A percentile compares a stretch with the other conserved stretches of the same genome.
Conservation (phyloP, 1,140 invertebrate species). For the Limonius californicus region DNA sequence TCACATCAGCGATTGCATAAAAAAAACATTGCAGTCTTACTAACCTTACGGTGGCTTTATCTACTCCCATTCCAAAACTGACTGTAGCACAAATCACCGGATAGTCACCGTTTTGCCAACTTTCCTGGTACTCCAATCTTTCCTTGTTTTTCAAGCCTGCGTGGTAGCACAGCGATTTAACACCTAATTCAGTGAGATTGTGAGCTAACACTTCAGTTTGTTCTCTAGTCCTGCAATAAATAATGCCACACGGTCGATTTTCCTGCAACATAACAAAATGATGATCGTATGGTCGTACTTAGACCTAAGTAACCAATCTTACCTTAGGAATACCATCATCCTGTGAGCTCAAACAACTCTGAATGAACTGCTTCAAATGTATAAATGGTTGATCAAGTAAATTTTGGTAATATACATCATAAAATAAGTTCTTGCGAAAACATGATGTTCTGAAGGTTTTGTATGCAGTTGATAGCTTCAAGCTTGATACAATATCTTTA, state of each 20-base stretch:
- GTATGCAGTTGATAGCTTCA: constrained; percentile 57
- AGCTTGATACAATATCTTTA: constrained; percentile 62
- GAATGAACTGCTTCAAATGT: constrained; percentile 70
- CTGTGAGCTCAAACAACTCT: constrained; percentile 52
- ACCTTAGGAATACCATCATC: constrained; percentile 51
- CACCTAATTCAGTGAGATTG: constrained; percentile 61
- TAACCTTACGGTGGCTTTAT: constrained; percentile 87
- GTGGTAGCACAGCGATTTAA: constrained; percentile 69
- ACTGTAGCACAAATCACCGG: constrained; percentile 88
- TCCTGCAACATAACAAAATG: constrained; percentile 51
- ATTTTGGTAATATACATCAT: constrained; percentile 84
- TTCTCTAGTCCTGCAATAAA: constrained; percentile 87
- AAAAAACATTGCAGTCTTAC: constrained; percentile 43
- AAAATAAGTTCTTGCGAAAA: constrained; percentile 79
- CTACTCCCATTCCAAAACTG: constrained; percentile 98
- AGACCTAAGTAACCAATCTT: too few relatives aligned
- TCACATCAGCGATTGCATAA: too few relatives aligned
- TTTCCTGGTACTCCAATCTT: constrained; percentile 66
- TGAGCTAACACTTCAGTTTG: constrained; percentile 69
- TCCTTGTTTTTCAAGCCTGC: constrained; percentile 64
- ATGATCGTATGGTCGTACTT: too few relatives aligned
- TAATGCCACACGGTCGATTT: constrained; percentile 74
- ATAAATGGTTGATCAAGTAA: constrained; percentile 70
- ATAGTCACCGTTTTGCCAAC: constrained; percentile 74
- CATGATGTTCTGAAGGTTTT: constrained; percentile 65